Conservation (phyloP, 2,113 vertebrate species). For the Phaethon lepturus region DNA sequence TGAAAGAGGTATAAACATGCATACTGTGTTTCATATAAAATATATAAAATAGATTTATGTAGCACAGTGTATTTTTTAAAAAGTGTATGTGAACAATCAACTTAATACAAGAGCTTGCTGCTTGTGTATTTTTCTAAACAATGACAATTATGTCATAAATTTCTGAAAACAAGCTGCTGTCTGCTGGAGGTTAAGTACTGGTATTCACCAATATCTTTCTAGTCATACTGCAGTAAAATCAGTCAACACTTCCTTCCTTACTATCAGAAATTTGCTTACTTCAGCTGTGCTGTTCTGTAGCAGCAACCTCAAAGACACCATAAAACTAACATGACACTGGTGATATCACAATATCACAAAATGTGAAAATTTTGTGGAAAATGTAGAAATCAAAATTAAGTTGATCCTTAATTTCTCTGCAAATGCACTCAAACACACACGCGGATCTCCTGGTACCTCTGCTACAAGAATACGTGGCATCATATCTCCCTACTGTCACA, state of each 20-base stretch:
- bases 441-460: not conserved
- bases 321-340: not conserved
- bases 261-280: not conserved
- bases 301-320: not conserved
- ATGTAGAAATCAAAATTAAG: too few relatives aligned
- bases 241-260: not conserved
- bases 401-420: not conserved
- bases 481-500: not conserved
- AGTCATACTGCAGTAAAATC: not conserved
- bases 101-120: not conserved
- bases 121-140: not conserved
- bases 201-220: not conserved
- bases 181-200: not conserved
- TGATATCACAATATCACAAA: not conserved
- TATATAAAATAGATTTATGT: not conserved
- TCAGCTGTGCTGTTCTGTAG: not conserved
- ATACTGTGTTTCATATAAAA: not conserved
- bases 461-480: not conserved
- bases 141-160: not conserved
- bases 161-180: not conserved
- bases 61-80: not conserved
- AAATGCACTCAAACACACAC: not conserved
- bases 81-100: not conserved
- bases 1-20: conserved; percentile 10
- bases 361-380: not conserved